These are phyloP conservation scores for Drosophila incognita DNA, from an alignment of 2,888 invertebrate species.

Conservation along the genomic window DNA sequence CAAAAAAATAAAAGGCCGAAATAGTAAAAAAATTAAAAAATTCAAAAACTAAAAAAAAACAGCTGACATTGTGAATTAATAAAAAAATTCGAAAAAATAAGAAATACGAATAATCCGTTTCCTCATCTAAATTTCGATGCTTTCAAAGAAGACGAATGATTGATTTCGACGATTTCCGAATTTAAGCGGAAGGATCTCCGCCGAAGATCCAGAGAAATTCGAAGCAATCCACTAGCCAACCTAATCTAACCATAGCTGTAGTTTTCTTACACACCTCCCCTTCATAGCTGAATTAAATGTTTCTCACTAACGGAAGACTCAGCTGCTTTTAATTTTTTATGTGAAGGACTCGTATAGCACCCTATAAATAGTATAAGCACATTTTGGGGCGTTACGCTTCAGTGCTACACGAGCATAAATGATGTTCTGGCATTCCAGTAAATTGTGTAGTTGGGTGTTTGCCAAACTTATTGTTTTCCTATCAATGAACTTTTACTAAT, in stretches of 20 bases:
- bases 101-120: neutral
- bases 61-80: no score
- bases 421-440: neutral
- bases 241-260: slow-evolving; percentile 33
- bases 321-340: slow-evolving; percentile 25
- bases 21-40: no score
- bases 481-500: slow-evolving; percentile 65
- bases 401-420: slow-evolving; percentile 24
- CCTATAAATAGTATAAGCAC: neutral
- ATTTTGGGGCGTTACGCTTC: slow-evolving; percentile 54
- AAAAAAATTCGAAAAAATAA: no score
- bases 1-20: no score
- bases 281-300: slow-evolving; percentile 43
- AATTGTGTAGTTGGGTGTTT: slow-evolving; percentile 28
- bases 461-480: slow-evolving; percentile 46
- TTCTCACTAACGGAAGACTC: slow-evolving; percentile 36
- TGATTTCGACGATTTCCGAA: neutral
- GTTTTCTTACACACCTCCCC: slow-evolving; percentile 38
- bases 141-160: slow-evolving; percentile 26
- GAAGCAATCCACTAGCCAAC: slow-evolving; percentile 1
- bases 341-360: slow-evolving; percentile 10
- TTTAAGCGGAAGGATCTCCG: neutral
- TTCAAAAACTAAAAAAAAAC: no score
- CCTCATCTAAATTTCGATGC: slow-evolving; percentile 14
- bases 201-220: neutral